Evolutionary conservation across 2,113 vertebrate genomes (phyloP).

Genomic region (Nannospalax galili): DNA sequence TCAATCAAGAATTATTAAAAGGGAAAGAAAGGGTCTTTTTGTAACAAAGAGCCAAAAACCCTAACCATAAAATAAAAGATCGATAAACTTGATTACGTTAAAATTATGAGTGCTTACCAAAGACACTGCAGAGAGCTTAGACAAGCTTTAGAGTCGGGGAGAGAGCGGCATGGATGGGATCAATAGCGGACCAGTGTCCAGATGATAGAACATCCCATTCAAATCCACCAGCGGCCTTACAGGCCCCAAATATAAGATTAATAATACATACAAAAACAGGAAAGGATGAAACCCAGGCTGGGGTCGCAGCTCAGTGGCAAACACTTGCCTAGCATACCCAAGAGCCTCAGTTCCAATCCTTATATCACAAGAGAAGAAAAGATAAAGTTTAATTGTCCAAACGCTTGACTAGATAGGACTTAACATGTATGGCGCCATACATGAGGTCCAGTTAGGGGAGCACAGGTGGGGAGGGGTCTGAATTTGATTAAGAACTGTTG

Average conservation of each 20-base stretch:
- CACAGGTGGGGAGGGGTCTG: no score
- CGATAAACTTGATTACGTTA: background rate
- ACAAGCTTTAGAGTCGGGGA: rapidly evolving
- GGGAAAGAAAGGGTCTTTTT: background rate
- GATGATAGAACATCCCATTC: background rate
- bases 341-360: background rate
- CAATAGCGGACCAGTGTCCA: no score
- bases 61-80: slow-evolving; percentile 2
- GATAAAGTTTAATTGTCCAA: no score
- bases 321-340: background rate
- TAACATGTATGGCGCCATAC: no score
- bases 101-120: background rate
- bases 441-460: no score
- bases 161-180: background rate
- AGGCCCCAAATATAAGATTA: background rate
- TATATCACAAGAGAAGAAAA: background rate
- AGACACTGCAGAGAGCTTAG: background rate
- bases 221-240: rapidly evolving
- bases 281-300: no score
- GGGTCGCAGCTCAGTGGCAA: background rate
- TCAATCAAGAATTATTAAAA: background rate
- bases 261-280: rapidly evolving
- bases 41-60: background rate
- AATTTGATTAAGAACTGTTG: no score
- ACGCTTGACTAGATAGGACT: no score